A percentile compares a stretch with the other conserved stretches of the same genome.
Evolutionary conservation across 2,888 invertebrate genomes (phyloP).

Genomic region (Steinernema hermaphroditum): DNA sequence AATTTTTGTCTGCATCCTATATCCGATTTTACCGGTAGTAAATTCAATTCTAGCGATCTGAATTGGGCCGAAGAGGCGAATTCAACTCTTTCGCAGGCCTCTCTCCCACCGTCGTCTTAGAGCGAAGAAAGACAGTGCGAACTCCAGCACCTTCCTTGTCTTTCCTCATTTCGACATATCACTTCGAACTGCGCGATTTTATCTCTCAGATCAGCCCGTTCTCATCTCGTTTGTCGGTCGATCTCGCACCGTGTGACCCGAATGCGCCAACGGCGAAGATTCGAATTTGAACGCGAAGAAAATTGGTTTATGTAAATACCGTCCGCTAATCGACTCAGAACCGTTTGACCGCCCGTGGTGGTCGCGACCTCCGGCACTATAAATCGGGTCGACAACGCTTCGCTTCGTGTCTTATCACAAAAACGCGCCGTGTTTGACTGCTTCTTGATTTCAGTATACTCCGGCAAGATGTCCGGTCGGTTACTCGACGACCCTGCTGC

Average conservation of each 20-base stretch:
- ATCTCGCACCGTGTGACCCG: background rate
- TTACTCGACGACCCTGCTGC: background rate
- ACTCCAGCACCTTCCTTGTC: too few species aligned
- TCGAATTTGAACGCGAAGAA: slow-evolving; percentile 24
- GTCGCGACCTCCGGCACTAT: background rate
- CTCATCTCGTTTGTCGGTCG: too few species aligned
- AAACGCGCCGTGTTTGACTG: background rate
- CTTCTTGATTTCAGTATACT: background rate
- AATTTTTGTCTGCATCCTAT: too few species aligned
- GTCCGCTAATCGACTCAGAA: background rate
- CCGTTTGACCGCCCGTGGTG: background rate
- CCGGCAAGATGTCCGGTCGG: background rate
- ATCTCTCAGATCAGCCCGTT: too few species aligned
- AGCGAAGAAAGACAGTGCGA: too few species aligned
- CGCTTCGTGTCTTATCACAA: background rate
- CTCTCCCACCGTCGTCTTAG: too few species aligned
- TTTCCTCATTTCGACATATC: too few species aligned
- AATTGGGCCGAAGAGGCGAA: too few species aligned
- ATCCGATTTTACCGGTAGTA: too few species aligned
- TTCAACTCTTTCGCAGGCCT: too few species aligned
- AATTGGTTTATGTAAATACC: slow-evolving; percentile 23
- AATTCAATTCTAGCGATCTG: too few species aligned
- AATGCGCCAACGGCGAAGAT: background rate
- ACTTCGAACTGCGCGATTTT: too few species aligned
- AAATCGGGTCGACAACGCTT: background rate